Evolutionary conservation across 2,797 vertebrate species (phyloP).

Genomic region (Pipistrellus pygmaeus): DNA sequence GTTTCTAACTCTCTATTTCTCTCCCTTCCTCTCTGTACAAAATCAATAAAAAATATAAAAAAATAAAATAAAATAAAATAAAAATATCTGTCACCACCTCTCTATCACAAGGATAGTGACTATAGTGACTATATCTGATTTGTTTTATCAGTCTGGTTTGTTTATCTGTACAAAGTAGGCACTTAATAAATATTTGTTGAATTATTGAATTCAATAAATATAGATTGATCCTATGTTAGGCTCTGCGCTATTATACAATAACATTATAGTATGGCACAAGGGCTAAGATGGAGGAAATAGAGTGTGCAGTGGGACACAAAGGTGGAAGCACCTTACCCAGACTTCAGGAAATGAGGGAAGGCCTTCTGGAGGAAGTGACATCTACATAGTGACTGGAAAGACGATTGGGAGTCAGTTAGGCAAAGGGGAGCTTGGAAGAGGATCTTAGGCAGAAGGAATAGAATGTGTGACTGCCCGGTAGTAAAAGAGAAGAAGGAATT

Average conservation of each 20-base stretch:
- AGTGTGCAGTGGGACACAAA: background rate
- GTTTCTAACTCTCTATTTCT: too few relatives aligned
- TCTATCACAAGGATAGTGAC: background rate
- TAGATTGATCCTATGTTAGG: background rate
- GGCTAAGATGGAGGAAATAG: background rate
- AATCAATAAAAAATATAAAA: too few relatives aligned
- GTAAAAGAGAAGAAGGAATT: conserved; percentile 40
- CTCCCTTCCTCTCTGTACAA: too few relatives aligned
- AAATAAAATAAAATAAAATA: background rate
- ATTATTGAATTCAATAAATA: conserved; percentile 54
- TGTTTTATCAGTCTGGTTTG: background rate
- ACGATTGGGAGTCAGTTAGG: background rate
- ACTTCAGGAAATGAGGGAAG: conserved; percentile 25
- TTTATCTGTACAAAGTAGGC: background rate
- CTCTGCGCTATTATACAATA: conserved; percentile 26
- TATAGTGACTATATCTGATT: conserved; percentile 8
- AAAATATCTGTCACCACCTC: conserved; percentile 1
- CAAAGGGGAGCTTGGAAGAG: background rate
- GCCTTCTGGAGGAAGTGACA: conserved; percentile 49
- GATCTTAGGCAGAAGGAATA: conserved; percentile 16
- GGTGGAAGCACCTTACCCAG: background rate
- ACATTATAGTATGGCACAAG: background rate
- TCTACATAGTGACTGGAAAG: background rate
- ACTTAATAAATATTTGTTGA: conserved; percentile 60
- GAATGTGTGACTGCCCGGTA: conserved; percentile 11